Conservation (phyloP, 2,113 vertebrate genomes). For the Romanogobio albipinnatus region DNA sequence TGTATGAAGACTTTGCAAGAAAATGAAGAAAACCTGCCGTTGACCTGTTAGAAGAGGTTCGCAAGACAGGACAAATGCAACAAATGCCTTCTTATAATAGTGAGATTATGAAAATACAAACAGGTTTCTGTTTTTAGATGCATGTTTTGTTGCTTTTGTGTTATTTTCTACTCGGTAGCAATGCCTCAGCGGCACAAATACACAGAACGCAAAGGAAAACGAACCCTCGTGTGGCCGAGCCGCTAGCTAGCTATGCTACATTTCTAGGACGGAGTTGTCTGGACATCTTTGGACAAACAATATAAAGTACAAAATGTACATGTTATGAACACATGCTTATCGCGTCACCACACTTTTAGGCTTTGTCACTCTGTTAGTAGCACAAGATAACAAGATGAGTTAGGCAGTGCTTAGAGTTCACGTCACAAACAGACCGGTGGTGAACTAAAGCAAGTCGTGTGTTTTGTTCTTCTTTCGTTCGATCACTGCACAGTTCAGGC, state of each 20-base stretch:
- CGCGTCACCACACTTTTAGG: constrained; percentile 39
- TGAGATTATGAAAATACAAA: constrained; percentile 11
- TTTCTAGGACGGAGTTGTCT: constrained; percentile 34
- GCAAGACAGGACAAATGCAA: not conserved
- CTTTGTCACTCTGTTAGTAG: constrained; percentile 44
- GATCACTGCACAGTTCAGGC: constrained; percentile 19
- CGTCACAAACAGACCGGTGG: constrained; percentile 40
- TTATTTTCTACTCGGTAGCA: not conserved
- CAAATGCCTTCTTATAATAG: not conserved
- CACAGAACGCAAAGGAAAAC: constrained; percentile 15
- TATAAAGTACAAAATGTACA: constrained; percentile 44
- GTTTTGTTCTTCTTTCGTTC: constrained; percentile 25
- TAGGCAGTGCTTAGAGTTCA: constrained; percentile 37
- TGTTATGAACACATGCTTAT: constrained; percentile 45
- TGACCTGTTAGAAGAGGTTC: not conserved
- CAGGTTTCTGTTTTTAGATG: not conserved
- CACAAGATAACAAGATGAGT: constrained; percentile 36
- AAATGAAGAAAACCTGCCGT: not conserved
- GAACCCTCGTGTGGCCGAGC: not conserved
- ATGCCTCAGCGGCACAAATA: constrained; percentile 8
- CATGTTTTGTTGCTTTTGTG: constrained; percentile 3
- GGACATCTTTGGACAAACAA: constrained; percentile 36
- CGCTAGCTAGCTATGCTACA: constrained; percentile 44
- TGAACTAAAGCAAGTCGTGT: constrained; percentile 35
- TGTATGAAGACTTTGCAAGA: not conserved